Conservation (phyloP, 2,797 vertebrate genomes). For the Rhinoraja longicauda region DNA sequence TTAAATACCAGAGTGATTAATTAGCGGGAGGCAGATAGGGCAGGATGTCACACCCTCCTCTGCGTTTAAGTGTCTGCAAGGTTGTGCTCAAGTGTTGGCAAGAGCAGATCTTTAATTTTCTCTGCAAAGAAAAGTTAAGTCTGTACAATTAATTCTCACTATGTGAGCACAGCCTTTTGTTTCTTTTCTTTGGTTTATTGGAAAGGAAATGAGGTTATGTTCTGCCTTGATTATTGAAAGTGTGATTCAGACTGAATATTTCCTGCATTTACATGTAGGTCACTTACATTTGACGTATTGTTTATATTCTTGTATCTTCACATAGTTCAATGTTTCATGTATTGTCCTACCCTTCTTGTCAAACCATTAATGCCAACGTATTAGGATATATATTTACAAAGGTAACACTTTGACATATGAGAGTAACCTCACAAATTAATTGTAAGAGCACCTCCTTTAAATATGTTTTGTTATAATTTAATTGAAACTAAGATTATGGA, state of each 20-base stretch:
- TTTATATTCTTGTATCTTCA: background rate
- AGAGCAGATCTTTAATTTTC: conserved; percentile 74
- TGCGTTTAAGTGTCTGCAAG: conserved; percentile 71
- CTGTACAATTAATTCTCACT: conserved; percentile 64
- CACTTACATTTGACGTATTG: background rate
- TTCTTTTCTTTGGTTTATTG: background rate
- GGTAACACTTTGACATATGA: background rate
- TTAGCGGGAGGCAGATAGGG: conserved; percentile 79
- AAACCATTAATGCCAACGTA: background rate
- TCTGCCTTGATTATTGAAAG: conserved; percentile 16
- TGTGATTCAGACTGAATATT: background rate
- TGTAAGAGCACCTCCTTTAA: background rate
- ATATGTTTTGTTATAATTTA: background rate
- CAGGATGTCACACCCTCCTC: conserved; percentile 85
- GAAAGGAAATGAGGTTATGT: background rate
- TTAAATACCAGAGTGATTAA: conserved; percentile 94
- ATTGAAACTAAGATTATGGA: background rate
- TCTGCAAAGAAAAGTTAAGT: conserved; percentile 67
- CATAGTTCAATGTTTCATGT: background rate
- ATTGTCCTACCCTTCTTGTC: background rate
- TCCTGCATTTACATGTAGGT: background rate
- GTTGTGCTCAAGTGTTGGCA: conserved; percentile 75
- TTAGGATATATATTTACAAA: too few relatives aligned
- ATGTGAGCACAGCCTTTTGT: background rate
- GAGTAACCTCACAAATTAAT: background rate